A percentile compares a stretch with the other conserved stretches of the same genome.
Evolutionary conservation across 2,888 invertebrate genomes (phyloP).

Genomic region (Eugnorisma glareosa): DNA sequence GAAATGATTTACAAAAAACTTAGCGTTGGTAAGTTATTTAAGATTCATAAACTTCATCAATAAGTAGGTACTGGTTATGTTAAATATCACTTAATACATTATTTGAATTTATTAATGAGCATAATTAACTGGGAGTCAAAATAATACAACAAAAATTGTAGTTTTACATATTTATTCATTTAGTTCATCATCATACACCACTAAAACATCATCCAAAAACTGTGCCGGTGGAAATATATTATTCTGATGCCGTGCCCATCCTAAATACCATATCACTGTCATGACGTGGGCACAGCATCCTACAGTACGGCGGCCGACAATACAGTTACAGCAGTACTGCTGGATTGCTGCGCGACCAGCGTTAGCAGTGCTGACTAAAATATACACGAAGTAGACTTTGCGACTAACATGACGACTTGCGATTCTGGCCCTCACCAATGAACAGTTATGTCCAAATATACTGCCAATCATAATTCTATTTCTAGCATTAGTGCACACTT

Average conservation of each 20-base stretch:
- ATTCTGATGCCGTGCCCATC: constrained; percentile 19
- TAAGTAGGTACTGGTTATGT: too few species aligned
- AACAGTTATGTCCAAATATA: constrained; percentile 10
- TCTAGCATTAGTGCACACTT: constrained; percentile 12
- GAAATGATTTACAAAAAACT: too few species aligned
- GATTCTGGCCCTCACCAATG: constrained; percentile 14
- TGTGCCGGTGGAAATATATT: constrained; percentile 25
- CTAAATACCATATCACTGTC: constrained; percentile 29
- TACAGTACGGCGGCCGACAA: constrained; percentile 24
- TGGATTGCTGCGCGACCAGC: constrained; percentile 4
- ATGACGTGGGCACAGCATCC: constrained; percentile 24
- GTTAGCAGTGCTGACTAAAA: constrained; percentile 10
- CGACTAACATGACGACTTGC: constrained; percentile 22
- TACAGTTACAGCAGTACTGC: constrained; percentile 27
- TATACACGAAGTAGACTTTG: constrained; percentile 19
- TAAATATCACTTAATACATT: too few species aligned
- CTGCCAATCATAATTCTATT: not conserved
- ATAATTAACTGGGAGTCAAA: constrained; percentile 1
- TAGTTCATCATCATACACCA: constrained; percentile 10
- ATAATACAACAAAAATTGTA: constrained; percentile 8
- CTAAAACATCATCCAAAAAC: constrained; percentile 25
- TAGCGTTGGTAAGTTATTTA: too few species aligned
- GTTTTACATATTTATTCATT: constrained; percentile 1
- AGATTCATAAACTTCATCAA: too few species aligned
- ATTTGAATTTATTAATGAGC: too few species aligned